Evolutionary conservation across 1,140 invertebrate genomes (phyloP).

Genomic region (Coboldia fuscipes): DNA sequence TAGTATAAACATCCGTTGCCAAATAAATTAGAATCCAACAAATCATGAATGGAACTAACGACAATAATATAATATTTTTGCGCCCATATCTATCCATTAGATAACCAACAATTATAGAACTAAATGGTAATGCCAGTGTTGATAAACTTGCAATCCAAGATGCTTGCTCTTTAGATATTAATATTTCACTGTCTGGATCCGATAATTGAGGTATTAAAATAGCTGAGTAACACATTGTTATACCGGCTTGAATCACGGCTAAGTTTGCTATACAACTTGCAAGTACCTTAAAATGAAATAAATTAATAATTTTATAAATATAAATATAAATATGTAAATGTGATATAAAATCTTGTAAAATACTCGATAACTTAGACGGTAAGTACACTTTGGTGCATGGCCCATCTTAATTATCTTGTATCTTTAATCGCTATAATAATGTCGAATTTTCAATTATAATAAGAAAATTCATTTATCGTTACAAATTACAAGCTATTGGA

Average conservation of each 20-base stretch:
- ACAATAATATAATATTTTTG: slow-evolving; percentile 28
- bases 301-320: background rate
- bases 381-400: too few relatives aligned
- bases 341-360: too few relatives aligned
- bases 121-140: slow-evolving; percentile 27
- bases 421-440: too few relatives aligned
- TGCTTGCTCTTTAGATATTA: slow-evolving; percentile 13
- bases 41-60: slow-evolving; percentile 28
- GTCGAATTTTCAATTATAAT: too few relatives aligned
- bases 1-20: slow-evolving; percentile 17
- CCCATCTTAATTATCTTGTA: too few relatives aligned
- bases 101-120: slow-evolving; percentile 26
- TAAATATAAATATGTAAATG: too few relatives aligned
- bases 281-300: slow-evolving; percentile 16
- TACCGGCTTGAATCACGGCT: slow-evolving; percentile 26
- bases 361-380: too few relatives aligned
- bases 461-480: too few relatives aligned
- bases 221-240: slow-evolving; percentile 29
- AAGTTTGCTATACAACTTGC: slow-evolving; percentile 21
- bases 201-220: slow-evolving; percentile 24
- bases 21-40: slow-evolving; percentile 32
- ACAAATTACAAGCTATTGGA: too few relatives aligned
- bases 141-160: slow-evolving; percentile 35
- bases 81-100: slow-evolving; percentile 42
- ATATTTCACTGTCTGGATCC: slow-evolving; percentile 11